Conservation (phyloP, 1,140 invertebrate genomes). For the Zeugodacus cucurbitae region DNA sequence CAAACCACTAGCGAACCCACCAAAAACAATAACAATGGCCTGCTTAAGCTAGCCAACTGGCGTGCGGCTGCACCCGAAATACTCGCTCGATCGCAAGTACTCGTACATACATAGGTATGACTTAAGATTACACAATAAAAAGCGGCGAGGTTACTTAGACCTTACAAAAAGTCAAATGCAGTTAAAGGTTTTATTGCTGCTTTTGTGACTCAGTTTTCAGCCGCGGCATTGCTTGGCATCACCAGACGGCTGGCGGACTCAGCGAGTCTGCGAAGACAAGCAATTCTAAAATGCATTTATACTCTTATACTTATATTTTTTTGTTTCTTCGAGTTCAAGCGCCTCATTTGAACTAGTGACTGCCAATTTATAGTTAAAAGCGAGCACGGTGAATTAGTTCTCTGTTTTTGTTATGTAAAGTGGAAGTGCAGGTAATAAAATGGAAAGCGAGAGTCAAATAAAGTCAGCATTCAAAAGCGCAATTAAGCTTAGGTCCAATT, state of each 20-base stretch:
- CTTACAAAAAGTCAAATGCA: not conserved
- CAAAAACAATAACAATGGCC: not conserved
- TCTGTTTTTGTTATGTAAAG: not conserved
- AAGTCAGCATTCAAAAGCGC: not conserved
- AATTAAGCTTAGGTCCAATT: not conserved
- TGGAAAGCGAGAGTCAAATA: not conserved
- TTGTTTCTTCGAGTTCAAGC: not conserved
- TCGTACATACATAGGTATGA: not conserved
- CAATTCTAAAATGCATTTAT: not conserved
- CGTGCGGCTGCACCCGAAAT: conserved; percentile 6
- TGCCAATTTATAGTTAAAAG: not conserved
- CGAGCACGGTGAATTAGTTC: not conserved
- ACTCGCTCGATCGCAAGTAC: not conserved
- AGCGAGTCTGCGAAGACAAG: not conserved
- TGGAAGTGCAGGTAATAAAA: not conserved
- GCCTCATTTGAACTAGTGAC: not conserved
- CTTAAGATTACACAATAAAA: conserved; percentile 16
- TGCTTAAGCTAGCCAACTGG: too few species aligned
- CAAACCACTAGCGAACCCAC: not conserved
- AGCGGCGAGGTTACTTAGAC: not conserved
- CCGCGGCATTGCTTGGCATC: not conserved
- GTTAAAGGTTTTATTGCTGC: not conserved
- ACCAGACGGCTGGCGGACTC: not conserved
- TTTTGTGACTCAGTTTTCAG: not conserved
- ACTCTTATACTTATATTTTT: not conserved